These are phyloP conservation scores for Hymenopus coronatus DNA, from an alignment of 2,888 invertebrate genomes.

Conservation along the genomic window DNA sequence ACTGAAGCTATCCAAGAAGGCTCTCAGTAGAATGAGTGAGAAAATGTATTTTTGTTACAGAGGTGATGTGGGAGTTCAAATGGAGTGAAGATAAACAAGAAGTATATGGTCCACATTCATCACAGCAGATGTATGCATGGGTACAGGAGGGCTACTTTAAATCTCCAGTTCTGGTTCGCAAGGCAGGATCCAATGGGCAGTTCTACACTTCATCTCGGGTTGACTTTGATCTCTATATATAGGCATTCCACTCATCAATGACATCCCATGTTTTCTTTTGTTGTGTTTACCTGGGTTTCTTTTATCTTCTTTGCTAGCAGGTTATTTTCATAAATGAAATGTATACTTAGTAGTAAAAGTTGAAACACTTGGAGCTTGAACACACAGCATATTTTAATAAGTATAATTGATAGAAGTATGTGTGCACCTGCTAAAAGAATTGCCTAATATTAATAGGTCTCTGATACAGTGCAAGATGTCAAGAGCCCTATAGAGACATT, in stretches of 20 bases:
- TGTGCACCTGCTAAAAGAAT: not conserved
- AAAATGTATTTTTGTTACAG: conserved; percentile 34
- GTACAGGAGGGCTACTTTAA: conserved; percentile 81
- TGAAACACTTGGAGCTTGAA: not conserved
- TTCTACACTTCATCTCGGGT: conserved; percentile 88
- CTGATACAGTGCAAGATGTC: not conserved
- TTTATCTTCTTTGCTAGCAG: not conserved
- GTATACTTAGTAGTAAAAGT: not conserved
- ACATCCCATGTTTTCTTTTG: not conserved
- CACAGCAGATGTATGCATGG: conserved; percentile 90
- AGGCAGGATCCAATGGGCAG: conserved; percentile 66
- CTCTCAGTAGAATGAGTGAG: too few species aligned
- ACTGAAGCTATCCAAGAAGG: too few species aligned
- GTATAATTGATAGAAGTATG: too few species aligned
- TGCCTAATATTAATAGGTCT: not conserved
- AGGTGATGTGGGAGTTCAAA: conserved; percentile 86
- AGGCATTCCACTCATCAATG: conserved; percentile 38
- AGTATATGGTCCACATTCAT: conserved; percentile 80
- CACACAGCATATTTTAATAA: not conserved
- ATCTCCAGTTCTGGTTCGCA: conserved; percentile 74
- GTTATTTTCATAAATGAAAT: not conserved
- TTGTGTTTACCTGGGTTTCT: not conserved
- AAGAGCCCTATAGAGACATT: not conserved
- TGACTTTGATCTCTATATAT: conserved; percentile 90
- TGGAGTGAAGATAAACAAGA: conserved; percentile 75